Percentiles rank a stretch among this genome's conserved stretches.
These are phyloP conservation scores for Paradoxurus hermaphroditus DNA, from an alignment of 2,113 vertebrate species.

Conservation along the genomic window DNA sequence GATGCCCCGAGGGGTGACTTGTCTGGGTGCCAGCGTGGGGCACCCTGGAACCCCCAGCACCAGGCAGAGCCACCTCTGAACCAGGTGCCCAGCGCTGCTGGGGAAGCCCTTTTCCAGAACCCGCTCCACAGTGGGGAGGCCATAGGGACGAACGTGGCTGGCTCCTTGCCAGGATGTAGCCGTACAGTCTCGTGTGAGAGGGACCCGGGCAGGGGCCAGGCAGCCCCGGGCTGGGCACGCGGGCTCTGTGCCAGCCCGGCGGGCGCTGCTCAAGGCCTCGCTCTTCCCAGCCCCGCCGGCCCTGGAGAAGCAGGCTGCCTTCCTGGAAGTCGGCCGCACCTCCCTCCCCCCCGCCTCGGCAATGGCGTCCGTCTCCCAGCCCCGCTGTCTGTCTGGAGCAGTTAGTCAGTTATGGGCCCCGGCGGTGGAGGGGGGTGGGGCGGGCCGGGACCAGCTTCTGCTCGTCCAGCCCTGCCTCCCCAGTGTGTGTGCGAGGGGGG, in stretches of 20 bases:
- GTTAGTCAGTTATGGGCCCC: constrained; percentile 35
- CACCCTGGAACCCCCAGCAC: not conserved
- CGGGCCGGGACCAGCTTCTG: not conserved
- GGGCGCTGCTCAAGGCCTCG: not conserved
- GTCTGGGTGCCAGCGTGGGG: not conserved
- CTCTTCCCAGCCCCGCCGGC: not conserved
- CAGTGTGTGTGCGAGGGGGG: not conserved
- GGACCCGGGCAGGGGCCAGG: not conserved
- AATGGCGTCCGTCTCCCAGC: not conserved
- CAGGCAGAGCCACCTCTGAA: not conserved
- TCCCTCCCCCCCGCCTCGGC: not conserved
- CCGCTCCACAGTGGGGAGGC: not conserved
- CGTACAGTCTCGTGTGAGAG: accelerated
- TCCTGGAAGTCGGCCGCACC: not conserved
- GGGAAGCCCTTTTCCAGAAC: not conserved
- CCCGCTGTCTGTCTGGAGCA: not conserved
- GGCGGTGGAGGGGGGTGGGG: no score
- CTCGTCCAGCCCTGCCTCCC: not conserved
- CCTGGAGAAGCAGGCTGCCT: not conserved
- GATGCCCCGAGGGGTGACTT: not conserved
- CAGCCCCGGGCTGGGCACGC: not conserved
- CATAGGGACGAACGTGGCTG: not conserved
- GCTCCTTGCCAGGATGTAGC: not conserved
- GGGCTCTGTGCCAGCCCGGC: not conserved
- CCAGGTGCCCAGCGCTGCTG: not conserved